Conservation (phyloP, 1,140 invertebrate species). For the Elymnias hypermnestra region DNA sequence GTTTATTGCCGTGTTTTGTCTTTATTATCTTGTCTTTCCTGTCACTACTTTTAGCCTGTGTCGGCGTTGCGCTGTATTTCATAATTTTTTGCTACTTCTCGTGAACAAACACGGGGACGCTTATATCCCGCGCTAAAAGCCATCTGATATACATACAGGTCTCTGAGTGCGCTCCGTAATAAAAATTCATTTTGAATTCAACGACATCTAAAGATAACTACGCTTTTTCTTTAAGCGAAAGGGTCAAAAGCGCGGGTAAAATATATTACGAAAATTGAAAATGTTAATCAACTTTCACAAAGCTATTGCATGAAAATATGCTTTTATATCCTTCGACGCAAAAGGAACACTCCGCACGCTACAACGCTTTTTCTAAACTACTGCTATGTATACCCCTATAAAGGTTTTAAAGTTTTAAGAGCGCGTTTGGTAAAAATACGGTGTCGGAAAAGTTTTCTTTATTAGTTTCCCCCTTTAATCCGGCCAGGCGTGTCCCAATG, state of each 20-base stretch:
- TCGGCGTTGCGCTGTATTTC: slow-evolving; percentile 16
- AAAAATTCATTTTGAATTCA: slow-evolving; percentile 15
- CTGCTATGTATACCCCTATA: slow-evolving; percentile 57
- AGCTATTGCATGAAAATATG: slow-evolving; percentile 30
- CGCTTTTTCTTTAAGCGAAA: slow-evolving; percentile 6
- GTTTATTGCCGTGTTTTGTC: slow-evolving; percentile 59
- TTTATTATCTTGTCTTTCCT: slow-evolving; percentile 51
- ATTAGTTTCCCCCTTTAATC: slow-evolving; percentile 73
- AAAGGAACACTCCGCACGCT: slow-evolving; percentile 38
- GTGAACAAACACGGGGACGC: background rate
- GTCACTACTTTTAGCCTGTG: slow-evolving; percentile 36
- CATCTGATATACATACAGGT: slow-evolving; percentile 22
- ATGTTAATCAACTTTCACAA: slow-evolving; percentile 42
- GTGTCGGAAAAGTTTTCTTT: slow-evolving; percentile 74
- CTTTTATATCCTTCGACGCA: slow-evolving; percentile 33
- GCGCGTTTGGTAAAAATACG: slow-evolving; percentile 70
- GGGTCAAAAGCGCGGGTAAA: slow-evolving; percentile 9
- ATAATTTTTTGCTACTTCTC: slow-evolving; percentile 15
- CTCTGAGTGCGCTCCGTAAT: background rate
- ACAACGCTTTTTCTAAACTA: slow-evolving; percentile 50
- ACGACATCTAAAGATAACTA: slow-evolving; percentile 15
- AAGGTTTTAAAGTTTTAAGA: slow-evolving; percentile 67
- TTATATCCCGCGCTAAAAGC: slow-evolving; percentile 26
- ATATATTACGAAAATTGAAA: slow-evolving; percentile 34
- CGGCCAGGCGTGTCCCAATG: slow-evolving; percentile 70